Base-by-base conservation (phyloP, 2,797 vertebrate species). In the Netta rufina region DNA sequence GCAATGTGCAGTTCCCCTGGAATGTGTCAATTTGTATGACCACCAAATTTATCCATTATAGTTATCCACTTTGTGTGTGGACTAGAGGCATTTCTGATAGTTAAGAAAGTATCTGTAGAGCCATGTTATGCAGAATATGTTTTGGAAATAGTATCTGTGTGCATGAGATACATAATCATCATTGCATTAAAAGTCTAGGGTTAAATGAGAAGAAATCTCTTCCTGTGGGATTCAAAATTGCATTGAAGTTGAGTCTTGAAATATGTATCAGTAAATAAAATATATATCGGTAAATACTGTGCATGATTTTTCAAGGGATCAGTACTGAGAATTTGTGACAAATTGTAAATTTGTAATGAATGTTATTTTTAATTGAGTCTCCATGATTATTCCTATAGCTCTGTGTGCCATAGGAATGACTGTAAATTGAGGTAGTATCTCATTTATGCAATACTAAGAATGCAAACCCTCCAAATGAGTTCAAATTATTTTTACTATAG, bases 11-110 rank as follows among this genome's bases (percentile, higher is more conserved):
- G 11, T 74, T 67, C 38, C 49, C 16, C 19, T 39, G 43, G 18
- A 32, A 33, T 0, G 0, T 3, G 11, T 6, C 5, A 1, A 15
- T 51, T 30, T 51, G 21, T 45, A 17, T 21, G 24, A 13, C 20
- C 39, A 30, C 8, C 9, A 64, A 20, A 43, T 15, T 41, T 21
- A 43, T 70, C 24, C 30, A 1, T 17, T 15, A 1, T 8, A 45
- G 4, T 14, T 74, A 25, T 62, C 27, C 15, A 0, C 47, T 32
- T 45, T 36, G 27, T 71, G 28, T 71, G 27, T 21, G 38, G 14
- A 5, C 36, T 71, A 62, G 36, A 51, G 66, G 11, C 5, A 9
- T 21, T 64, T 64, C 7, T 21, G 4, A 13, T 54, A 38, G 8
- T 41, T 20, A 27, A 28, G 24, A 17, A 25, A 33, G 20, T 60